These are phyloP conservation scores for Rugalucina vietnamica DNA, from an alignment of 2,888 invertebrate genomes.

Conservation along the genomic window DNA sequence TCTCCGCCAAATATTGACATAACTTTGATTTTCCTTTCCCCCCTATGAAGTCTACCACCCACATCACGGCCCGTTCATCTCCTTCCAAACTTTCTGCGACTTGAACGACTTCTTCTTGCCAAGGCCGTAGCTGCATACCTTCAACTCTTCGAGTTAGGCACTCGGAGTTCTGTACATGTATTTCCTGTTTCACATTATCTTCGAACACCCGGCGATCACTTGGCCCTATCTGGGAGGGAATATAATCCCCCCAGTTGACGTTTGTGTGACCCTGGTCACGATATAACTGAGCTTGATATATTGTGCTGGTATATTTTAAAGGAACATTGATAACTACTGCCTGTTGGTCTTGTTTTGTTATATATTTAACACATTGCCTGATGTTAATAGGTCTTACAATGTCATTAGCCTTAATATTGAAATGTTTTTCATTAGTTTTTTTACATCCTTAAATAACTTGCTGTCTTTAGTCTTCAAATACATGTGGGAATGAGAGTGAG, in stretches of 20 bases:
- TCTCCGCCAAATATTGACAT: neutral
- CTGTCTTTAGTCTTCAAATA: neutral
- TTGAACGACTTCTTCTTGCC: neutral
- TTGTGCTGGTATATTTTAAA: neutral
- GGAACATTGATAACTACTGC: too few species aligned
- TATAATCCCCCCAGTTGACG: neutral
- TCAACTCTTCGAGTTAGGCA: neutral
- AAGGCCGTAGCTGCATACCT: neutral
- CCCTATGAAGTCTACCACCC: neutral
- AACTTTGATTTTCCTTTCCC: neutral
- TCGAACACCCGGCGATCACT: too few species aligned
- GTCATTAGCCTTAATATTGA: neutral
- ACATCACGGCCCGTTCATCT: neutral
- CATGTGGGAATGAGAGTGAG: neutral
- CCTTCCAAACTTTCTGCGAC: neutral
- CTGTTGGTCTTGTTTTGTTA: too few species aligned
- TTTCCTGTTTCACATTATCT: neutral
- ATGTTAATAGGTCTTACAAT: neutral
- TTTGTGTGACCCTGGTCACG: neutral
- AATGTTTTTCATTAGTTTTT: neutral
- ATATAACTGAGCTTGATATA: neutral
- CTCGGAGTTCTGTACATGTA: neutral
- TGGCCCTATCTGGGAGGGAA: too few species aligned
- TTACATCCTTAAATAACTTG: neutral
- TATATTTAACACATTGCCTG: neutral